Evolutionary conservation across 1,140 invertebrate genomes (phyloP).

Genomic region (Scaptomyza pallida): DNA sequence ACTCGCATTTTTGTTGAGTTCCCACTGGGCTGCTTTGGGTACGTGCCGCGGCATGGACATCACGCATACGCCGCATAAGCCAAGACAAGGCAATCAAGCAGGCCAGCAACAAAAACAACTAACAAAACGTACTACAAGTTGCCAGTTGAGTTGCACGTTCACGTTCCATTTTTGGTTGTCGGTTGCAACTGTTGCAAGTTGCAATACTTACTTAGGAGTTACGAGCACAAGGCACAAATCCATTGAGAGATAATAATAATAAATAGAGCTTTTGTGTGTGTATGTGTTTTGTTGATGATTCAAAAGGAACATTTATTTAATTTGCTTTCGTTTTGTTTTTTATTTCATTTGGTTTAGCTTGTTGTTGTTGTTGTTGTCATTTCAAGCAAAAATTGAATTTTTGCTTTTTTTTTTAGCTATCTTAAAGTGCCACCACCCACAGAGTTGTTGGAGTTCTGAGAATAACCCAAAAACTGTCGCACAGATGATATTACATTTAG

Average conservation of each 20-base stretch:
- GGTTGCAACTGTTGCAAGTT: neutral
- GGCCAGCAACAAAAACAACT: neutral
- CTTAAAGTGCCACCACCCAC: constrained; percentile 54
- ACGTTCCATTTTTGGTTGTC: neutral
- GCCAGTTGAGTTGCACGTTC: constrained; percentile 5
- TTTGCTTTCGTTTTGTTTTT: constrained; percentile 71
- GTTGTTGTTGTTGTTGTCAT: constrained; percentile 32
- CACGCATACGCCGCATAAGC: constrained; percentile 52
- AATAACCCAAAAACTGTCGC: constrained; percentile 47
- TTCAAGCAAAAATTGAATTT: constrained; percentile 74
- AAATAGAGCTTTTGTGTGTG: constrained; percentile 39
- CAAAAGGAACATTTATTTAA: constrained; percentile 82
- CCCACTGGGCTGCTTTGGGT: constrained; percentile 6
- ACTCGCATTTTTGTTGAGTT: neutral
- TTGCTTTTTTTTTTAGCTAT: constrained; percentile 49
- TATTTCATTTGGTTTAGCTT: constrained; percentile 38
- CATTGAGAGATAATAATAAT: constrained; percentile 33
- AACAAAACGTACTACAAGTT: constrained; percentile 15
- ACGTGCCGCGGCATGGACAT: constrained; percentile 48
- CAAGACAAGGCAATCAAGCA: constrained; percentile 36
- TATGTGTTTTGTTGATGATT: constrained; percentile 70
- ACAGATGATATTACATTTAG: constrained; percentile 25
- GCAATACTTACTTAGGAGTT: constrained; percentile 18
- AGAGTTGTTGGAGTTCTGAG: constrained; percentile 22
- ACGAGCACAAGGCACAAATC: neutral